These are phyloP conservation scores for Meloe dianella DNA, from an alignment of 2,888 invertebrate genomes.

Conservation along the genomic window DNA sequence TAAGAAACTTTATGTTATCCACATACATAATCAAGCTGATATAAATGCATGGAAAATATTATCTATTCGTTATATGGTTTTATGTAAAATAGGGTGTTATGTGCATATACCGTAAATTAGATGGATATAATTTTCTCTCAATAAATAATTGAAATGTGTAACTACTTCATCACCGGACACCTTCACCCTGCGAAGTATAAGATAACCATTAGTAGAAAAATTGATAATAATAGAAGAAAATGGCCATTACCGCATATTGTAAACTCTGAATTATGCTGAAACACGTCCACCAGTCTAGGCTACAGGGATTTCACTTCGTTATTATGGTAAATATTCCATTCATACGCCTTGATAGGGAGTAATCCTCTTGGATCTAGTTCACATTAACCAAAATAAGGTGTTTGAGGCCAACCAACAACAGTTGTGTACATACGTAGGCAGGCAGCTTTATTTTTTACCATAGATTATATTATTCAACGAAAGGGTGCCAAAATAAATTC, in stretches of 20 bases:
- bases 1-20: not conserved
- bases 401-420: not conserved
- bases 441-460: too few relatives aligned
- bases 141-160: conserved; percentile 1
- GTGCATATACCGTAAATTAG: not conserved
- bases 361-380: not conserved
- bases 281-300: not conserved
- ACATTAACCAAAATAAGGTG: not conserved
- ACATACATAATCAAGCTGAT: conserved; percentile 29
- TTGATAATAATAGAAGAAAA: not conserved
- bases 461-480: too few relatives aligned
- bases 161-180: not conserved
- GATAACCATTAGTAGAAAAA: not conserved
- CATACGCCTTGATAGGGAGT: not conserved
- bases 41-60: conserved; percentile 32
- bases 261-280: conserved; percentile 1
- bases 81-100: conserved; percentile 5
- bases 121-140: not conserved
- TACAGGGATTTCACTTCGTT: conserved; percentile 1
- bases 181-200: not conserved
- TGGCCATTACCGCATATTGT: not conserved
- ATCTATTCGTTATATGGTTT: conserved; percentile 4
- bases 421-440: not conserved
- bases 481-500: too few relatives aligned
- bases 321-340: conserved; percentile 8